Evolutionary conservation across 2,797 vertebrate genomes (phyloP).

Genomic region (Dallia pectoralis): DNA sequence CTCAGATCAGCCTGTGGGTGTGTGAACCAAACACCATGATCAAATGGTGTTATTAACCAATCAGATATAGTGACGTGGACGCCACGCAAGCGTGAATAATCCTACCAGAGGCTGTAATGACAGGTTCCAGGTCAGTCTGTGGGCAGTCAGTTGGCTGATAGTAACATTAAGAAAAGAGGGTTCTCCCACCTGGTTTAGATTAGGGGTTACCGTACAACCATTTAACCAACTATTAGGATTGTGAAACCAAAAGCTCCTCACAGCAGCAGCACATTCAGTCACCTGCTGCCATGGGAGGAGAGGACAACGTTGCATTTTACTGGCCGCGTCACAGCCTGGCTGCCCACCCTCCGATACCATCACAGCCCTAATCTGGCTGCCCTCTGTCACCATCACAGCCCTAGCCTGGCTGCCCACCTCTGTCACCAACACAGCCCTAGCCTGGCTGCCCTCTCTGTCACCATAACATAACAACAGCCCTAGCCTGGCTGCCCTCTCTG

Average conservation of each 20-base stretch:
- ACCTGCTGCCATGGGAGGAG: too few relatives aligned
- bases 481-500: too few relatives aligned
- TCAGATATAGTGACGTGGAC: background rate
- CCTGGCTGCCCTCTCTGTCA: conserved; percentile 18
- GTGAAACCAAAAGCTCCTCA: too few relatives aligned
- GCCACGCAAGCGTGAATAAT: conserved; percentile 51
- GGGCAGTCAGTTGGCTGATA: conserved; percentile 17
- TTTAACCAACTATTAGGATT: too few relatives aligned
- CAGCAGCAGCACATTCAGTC: too few relatives aligned
- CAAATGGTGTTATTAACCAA: background rate
- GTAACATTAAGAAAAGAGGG: background rate
- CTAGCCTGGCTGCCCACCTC: conserved; percentile 4
- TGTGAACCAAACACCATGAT: conserved; percentile 23
- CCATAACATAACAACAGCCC: too few relatives aligned
- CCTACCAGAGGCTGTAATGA: conserved; percentile 50
- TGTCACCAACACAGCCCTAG: background rate
- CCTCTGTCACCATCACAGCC: conserved; percentile 11
- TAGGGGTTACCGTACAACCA: too few relatives aligned
- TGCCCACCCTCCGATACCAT: conserved; percentile 11
- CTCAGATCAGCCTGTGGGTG: conserved; percentile 42
- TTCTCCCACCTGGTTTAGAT: background rate
- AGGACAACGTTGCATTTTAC: too few relatives aligned
- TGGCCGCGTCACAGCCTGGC: conserved; percentile 6
- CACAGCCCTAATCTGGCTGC: conserved; percentile 14
- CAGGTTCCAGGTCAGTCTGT: conserved; percentile 4